Evolutionary conservation across 1,140 invertebrate genomes (phyloP).

Genomic region (Drosophila prosaltans): DNA sequence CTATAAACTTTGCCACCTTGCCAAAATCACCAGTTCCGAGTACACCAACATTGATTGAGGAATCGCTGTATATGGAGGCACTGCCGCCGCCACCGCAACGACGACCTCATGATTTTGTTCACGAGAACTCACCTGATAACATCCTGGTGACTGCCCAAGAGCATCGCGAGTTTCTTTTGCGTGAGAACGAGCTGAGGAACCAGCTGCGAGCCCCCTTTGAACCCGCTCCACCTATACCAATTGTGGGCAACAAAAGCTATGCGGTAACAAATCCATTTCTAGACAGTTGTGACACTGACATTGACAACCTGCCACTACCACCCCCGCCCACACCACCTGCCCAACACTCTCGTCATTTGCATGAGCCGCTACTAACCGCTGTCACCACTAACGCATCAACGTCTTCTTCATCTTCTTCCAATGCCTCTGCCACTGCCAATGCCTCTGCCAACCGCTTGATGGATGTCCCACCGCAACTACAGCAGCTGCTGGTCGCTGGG

Average conservation of each 20-base stretch:
- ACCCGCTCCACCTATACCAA: constrained; percentile 71
- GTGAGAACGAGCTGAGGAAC: constrained; percentile 81
- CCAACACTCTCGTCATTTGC: constrained; percentile 60
- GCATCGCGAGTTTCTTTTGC: constrained; percentile 76
- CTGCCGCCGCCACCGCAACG: constrained; percentile 63
- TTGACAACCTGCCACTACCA: constrained; percentile 77
- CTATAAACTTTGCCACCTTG: constrained; percentile 72
- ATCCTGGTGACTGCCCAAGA: constrained; percentile 76
- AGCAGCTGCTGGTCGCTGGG: constrained; percentile 58
- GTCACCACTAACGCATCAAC: constrained; percentile 72
- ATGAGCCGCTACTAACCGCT: constrained; percentile 74
- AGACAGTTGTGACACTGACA: constrained; percentile 75
- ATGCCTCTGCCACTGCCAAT: constrained; percentile 11
- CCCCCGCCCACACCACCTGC: constrained; percentile 70
- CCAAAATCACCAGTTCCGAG: constrained; percentile 46
- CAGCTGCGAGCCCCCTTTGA: constrained; percentile 70
- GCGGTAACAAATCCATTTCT: constrained; percentile 82
- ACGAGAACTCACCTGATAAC: constrained; percentile 81
- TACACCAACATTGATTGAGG: constrained; percentile 35
- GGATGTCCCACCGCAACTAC: constrained; percentile 50
- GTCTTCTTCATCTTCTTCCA: constrained; percentile 61
- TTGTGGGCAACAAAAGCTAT: constrained; percentile 39
- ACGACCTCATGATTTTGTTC: constrained; percentile 67
- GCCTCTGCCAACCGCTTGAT: constrained; percentile 62
- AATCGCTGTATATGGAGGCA: constrained; percentile 70